Conservation (phyloP, 2,113 vertebrate genomes). For the Perca fluviatilis region DNA sequence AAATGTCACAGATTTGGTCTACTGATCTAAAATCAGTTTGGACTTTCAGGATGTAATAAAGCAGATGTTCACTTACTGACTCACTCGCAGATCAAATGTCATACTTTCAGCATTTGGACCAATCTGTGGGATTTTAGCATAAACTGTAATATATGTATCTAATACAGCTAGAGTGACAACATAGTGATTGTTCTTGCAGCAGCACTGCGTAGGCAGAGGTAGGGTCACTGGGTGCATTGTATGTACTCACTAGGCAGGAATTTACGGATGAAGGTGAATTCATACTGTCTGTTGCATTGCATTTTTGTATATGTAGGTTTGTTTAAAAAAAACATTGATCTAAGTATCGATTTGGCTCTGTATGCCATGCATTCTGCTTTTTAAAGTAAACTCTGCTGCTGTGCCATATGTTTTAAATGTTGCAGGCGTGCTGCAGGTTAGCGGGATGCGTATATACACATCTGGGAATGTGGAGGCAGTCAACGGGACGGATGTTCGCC, state of each 20-base stretch:
- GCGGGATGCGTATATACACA: constrained; percentile 88
- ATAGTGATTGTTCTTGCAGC: constrained; percentile 39
- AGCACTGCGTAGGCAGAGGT: constrained; percentile 47
- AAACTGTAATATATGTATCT: background rate
- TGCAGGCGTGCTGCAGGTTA: constrained; percentile 80
- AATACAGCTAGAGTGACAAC: constrained; percentile 3
- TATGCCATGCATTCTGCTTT: background rate
- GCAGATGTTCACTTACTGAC: constrained; percentile 8
- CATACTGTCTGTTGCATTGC: constrained; percentile 7
- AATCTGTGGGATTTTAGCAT: constrained; percentile 8
- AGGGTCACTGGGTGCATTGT: constrained; percentile 55
- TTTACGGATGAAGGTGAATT: constrained; percentile 38
- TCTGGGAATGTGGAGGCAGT: constrained; percentile 86
- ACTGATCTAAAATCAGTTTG: constrained; percentile 38
- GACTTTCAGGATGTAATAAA: constrained; percentile 19
- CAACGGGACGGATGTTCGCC: constrained; percentile 91
- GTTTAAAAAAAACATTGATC: background rate
- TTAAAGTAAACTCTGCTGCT: constrained; percentile 6
- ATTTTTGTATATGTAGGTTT: constrained; percentile 15
- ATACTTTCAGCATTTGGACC: background rate
- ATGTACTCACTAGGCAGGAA: constrained; percentile 13
- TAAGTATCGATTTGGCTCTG: constrained; percentile 18
- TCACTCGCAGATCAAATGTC: background rate
- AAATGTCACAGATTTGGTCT: constrained; percentile 38
- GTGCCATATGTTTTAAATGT: constrained; percentile 6